These are phyloP conservation scores for Ectobius pallidus DNA, from an alignment of 2,888 invertebrate genomes.

Conservation along the genomic window DNA sequence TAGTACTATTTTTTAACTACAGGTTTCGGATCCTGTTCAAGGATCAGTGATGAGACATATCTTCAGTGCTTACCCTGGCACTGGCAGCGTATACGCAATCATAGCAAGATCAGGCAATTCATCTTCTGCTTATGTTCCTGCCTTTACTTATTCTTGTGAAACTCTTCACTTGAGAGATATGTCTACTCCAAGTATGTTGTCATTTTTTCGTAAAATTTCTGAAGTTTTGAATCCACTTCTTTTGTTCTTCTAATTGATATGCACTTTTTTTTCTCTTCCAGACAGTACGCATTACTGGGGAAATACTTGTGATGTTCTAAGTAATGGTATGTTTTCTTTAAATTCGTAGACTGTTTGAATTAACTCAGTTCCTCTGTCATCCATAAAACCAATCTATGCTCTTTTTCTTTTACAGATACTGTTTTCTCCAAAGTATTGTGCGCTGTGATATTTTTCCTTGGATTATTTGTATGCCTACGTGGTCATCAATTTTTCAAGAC, in stretches of 20 bases:
- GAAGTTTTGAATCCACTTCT: too few species aligned
- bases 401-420: slow-evolving; percentile 54
- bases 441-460: slow-evolving; percentile 62
- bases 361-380: neutral
- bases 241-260: too few species aligned
- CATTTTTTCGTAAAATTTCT: too few species aligned
- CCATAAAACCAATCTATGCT: too few species aligned
- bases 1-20: slow-evolving; percentile 25
- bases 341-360: neutral
- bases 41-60: slow-evolving; percentile 56
- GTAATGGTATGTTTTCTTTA: slow-evolving; percentile 55
- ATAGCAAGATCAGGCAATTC: slow-evolving; percentile 60
- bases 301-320: slow-evolving; percentile 60
- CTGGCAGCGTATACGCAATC: slow-evolving; percentile 65
- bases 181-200: too few species aligned
- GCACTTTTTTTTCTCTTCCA: too few species aligned
- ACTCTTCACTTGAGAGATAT: too few species aligned
- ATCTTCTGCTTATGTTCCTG: slow-evolving; percentile 67
- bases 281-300: slow-evolving; percentile 51
- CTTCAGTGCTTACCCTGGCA: slow-evolving; percentile 66
- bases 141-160: slow-evolving; percentile 71
- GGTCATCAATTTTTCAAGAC: slow-evolving; percentile 69
- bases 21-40: slow-evolving; percentile 50
- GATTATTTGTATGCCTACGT: slow-evolving; percentile 65
- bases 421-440: slow-evolving; percentile 59